A percentile compares a stretch with the other conserved stretches of the same genome.
These are phyloP conservation scores for Napeogenes inachia DNA, from an alignment of 2,888 invertebrate genomes.

Conservation along the genomic window DNA sequence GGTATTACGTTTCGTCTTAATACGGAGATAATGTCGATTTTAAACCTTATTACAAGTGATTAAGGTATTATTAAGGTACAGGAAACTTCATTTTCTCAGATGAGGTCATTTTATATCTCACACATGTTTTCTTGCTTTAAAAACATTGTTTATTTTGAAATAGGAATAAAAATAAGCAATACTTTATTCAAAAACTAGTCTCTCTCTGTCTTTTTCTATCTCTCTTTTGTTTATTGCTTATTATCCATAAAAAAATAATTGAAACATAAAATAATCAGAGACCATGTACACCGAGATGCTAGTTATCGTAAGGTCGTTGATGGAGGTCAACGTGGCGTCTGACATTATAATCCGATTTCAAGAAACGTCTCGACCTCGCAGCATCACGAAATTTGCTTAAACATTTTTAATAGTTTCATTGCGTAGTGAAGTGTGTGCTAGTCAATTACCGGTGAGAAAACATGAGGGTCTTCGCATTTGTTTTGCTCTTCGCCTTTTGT, in stretches of 20 bases:
- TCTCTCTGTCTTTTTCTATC: too few species aligned
- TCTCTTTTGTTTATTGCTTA: too few species aligned
- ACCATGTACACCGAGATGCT: slow-evolving; percentile 39
- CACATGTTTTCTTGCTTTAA: neutral
- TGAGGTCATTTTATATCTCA: slow-evolving; percentile 8
- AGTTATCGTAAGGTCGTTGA: slow-evolving; percentile 57
- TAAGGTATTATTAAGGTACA: too few species aligned
- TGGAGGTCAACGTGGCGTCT: slow-evolving; percentile 47
- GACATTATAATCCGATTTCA: slow-evolving; percentile 22
- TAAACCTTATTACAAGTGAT: too few species aligned
- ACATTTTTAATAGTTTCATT: slow-evolving; percentile 9
- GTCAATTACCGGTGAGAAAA: slow-evolving; percentile 23
- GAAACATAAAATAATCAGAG: slow-evolving; percentile 14
- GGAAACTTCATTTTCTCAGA: neutral
- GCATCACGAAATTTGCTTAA: slow-evolving; percentile 13
- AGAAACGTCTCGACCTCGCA: slow-evolving; percentile 31
- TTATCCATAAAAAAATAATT: neutral
- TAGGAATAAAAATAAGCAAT: too few species aligned
- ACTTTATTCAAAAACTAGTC: too few species aligned
- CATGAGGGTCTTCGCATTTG: slow-evolving; percentile 49
- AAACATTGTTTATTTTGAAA: too few species aligned
- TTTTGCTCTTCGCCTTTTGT: slow-evolving; percentile 53
- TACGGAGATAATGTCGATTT: too few species aligned
- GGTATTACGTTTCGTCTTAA: too few species aligned
- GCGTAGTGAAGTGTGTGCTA: slow-evolving; percentile 10